Evolutionary conservation across 2,113 vertebrate species (phyloP).

Genomic region (Nymphicus hollandicus): DNA sequence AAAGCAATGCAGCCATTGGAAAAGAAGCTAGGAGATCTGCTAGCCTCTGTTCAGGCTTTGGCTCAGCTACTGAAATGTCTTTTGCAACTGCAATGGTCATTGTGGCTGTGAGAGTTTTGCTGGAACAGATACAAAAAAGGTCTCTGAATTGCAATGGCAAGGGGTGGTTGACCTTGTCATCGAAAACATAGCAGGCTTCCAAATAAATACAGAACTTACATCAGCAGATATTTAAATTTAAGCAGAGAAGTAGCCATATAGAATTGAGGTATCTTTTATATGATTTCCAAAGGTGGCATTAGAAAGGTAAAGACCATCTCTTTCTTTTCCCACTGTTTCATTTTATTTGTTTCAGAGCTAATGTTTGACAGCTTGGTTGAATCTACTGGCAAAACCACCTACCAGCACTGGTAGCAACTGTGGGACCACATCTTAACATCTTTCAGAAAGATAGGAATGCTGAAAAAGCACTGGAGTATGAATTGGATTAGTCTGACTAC

Average conservation of each 20-base stretch:
- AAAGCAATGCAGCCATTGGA: background rate
- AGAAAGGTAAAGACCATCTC: background rate
- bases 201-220: background rate
- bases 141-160: background rate
- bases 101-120: background rate
- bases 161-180: background rate
- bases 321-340: background rate
- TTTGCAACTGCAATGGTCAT: background rate
- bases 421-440: background rate
- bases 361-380: background rate
- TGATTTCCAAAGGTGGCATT: background rate
- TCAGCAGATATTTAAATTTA: background rate
- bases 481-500: background rate
- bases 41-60: background rate
- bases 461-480: background rate
- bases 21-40: background rate
- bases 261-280: background rate
- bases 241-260: background rate
- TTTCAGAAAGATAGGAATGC: background rate
- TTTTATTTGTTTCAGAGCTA: background rate
- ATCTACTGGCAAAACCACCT: background rate
- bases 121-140: background rate
- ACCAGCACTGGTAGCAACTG: background rate
- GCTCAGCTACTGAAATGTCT: background rate
- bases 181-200: background rate